Conservation (phyloP, 2,888 invertebrate genomes). For the Synergus itoensis region DNA sequence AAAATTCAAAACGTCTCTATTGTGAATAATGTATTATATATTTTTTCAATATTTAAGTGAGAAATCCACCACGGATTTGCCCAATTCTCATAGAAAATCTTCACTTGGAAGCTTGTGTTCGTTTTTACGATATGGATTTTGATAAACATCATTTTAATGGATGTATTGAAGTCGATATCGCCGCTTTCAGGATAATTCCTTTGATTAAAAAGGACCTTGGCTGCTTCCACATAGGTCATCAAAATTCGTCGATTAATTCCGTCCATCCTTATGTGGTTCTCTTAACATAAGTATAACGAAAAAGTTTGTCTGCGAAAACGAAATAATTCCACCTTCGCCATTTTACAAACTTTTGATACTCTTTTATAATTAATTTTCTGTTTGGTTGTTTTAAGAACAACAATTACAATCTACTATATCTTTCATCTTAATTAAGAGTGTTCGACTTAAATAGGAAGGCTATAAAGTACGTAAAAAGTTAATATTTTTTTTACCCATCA, state of each 20-base stretch:
- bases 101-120: constrained; percentile 62
- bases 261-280: not conserved
- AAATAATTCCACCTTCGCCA: not conserved
- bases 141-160: constrained; percentile 59
- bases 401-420: not conserved
- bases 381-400: not conserved
- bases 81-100: constrained; percentile 64
- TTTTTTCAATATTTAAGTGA: constrained; percentile 59
- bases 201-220: constrained; percentile 58
- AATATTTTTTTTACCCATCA: not conserved
- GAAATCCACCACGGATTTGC: constrained; percentile 72
- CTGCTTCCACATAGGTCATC: constrained; percentile 59
- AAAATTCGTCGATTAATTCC: constrained; percentile 1
- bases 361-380: not conserved
- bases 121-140: constrained; percentile 65
- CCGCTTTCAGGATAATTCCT: constrained; percentile 38
- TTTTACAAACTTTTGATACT: not conserved
- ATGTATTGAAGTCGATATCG: constrained; percentile 60
- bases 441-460: not conserved
- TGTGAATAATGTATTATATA: constrained; percentile 6
- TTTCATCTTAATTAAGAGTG: too few relatives aligned
- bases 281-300: constrained; percentile 30
- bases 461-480: not conserved
- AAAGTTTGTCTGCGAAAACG: not conserved
- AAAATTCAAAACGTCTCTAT: not conserved